Evolutionary conservation across 2,888 invertebrate species (phyloP).

Genomic region (Rhamphomyia laevipes): DNA sequence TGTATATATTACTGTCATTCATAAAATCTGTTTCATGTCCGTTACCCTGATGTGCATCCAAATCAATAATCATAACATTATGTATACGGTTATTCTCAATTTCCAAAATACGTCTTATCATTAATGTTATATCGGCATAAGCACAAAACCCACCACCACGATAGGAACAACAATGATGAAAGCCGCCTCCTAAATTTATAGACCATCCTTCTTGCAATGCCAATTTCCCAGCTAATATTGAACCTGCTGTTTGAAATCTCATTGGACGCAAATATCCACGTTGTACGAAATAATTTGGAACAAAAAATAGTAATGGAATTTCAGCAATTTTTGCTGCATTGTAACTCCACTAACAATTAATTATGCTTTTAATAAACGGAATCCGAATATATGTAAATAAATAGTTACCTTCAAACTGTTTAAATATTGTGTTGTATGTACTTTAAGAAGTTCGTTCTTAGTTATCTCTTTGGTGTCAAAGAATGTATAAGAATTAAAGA

Average conservation of each 20-base stretch:
- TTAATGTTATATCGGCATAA: constrained; percentile 78
- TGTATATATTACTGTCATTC: constrained; percentile 59
- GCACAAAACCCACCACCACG: constrained; percentile 80
- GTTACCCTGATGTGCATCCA: constrained; percentile 91
- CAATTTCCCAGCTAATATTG: constrained; percentile 68
- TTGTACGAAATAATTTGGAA: constrained; percentile 70
- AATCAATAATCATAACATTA: constrained; percentile 68
- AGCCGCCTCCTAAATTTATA: constrained; percentile 80
- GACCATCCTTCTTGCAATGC: constrained; percentile 78
- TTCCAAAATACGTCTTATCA: constrained; percentile 55
- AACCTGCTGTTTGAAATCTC: constrained; percentile 69
- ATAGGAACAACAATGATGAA: constrained; percentile 73
- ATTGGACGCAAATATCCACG: constrained; percentile 64
- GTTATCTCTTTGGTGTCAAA: constrained; percentile 49
- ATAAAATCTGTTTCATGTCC: constrained; percentile 76
- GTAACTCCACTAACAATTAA: constrained; percentile 56
- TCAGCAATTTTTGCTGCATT: constrained; percentile 72
- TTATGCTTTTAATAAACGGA: neutral
- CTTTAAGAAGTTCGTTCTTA: constrained; percentile 57
- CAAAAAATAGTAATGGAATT: constrained; percentile 55
- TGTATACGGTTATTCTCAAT: constrained; percentile 42
- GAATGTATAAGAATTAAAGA: constrained; percentile 43
- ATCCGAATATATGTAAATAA: constrained; percentile 4
- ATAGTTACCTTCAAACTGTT: constrained; percentile 52
- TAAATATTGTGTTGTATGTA: constrained; percentile 65